Conservation (phyloP, 2,113 vertebrate genomes). For the Solea senegalensis region DNA sequence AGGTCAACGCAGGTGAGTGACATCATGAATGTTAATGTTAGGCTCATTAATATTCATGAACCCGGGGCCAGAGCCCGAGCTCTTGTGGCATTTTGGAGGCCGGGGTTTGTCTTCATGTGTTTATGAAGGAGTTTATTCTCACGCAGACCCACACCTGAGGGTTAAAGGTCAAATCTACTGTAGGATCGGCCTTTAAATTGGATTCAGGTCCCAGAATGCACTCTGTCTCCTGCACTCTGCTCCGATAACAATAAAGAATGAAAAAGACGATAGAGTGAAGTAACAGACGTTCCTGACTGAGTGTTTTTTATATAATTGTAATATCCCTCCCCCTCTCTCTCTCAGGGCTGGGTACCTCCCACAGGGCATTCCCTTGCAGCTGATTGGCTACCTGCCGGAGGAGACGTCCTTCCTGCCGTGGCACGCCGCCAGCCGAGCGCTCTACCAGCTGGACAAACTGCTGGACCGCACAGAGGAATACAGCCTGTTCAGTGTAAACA, state of each 20-base stretch:
- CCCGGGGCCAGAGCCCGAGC: slow-evolving; percentile 7
- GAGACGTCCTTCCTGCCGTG: slow-evolving; percentile 97
- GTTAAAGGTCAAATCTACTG: slow-evolving; percentile 10
- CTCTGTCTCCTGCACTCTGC: not conserved
- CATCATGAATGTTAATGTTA: slow-evolving; percentile 57
- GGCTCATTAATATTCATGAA: slow-evolving; percentile 50
- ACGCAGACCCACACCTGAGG: slow-evolving; percentile 19
- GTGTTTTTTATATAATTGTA: too few species aligned
- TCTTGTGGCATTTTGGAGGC: slow-evolving; percentile 31
- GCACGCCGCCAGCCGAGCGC: slow-evolving; percentile 93
- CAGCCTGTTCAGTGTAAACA: slow-evolving; percentile 92
- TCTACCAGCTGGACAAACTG: slow-evolving; percentile 97
- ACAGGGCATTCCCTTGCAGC: slow-evolving; percentile 93
- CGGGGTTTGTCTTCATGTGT: slow-evolving; percentile 23
- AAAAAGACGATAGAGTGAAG: not conserved
- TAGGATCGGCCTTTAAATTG: not conserved
- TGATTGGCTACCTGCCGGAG: slow-evolving; percentile 92
- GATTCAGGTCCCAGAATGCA: slow-evolving; percentile 9
- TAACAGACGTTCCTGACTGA: too few species aligned
- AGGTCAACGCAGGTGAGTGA: slow-evolving; percentile 37
- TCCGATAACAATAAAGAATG: not conserved
- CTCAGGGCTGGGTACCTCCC: slow-evolving; percentile 95
- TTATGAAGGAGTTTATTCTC: slow-evolving; percentile 10
- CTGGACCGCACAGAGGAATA: slow-evolving; percentile 96
- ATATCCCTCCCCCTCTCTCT: not conserved